These are phyloP conservation scores for Capromys pilorides DNA, from an alignment of 2,797 vertebrate species.

Conservation along the genomic window DNA sequence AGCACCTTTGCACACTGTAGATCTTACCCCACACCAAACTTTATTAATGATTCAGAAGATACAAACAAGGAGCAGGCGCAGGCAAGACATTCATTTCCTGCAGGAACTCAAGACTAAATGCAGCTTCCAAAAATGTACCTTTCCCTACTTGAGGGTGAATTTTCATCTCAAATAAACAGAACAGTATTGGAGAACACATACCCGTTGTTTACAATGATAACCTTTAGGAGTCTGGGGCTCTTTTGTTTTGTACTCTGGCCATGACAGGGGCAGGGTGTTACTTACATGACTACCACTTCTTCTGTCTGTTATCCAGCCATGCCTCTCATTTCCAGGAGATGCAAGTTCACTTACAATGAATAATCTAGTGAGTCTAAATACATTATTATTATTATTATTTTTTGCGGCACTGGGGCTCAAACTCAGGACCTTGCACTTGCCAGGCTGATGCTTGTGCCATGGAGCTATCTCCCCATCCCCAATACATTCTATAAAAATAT, in stretches of 20 bases:
- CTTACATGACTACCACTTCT: not conserved
- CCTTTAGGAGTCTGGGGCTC: not conserved
- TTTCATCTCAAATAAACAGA: slow-evolving; percentile 50
- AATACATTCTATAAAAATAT: not conserved
- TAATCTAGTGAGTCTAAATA: not conserved
- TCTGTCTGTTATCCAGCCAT: not conserved
- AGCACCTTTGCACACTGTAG: not conserved
- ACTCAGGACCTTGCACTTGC: too few species aligned
- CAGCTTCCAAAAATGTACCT: slow-evolving; percentile 20
- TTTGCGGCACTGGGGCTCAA: too few species aligned
- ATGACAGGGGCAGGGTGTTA: not conserved
- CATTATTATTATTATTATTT: too few species aligned
- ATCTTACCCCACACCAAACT: slow-evolving; percentile 33
- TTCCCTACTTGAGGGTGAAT: not conserved
- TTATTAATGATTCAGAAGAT: slow-evolving; percentile 60
- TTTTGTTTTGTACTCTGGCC: not conserved
- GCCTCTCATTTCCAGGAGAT: not conserved
- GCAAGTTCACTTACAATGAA: not conserved
- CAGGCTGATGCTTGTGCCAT: too few species aligned
- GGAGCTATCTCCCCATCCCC: too few species aligned
- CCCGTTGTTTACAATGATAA: slow-evolving; percentile 44
- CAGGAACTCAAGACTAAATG: not conserved
- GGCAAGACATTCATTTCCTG: slow-evolving; percentile 60
- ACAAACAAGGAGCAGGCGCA: not conserved
- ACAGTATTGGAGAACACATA: not conserved